Base-by-base conservation (phyloP, 1,140 invertebrate genomes). In the Drosophila watanabei region DNA sequence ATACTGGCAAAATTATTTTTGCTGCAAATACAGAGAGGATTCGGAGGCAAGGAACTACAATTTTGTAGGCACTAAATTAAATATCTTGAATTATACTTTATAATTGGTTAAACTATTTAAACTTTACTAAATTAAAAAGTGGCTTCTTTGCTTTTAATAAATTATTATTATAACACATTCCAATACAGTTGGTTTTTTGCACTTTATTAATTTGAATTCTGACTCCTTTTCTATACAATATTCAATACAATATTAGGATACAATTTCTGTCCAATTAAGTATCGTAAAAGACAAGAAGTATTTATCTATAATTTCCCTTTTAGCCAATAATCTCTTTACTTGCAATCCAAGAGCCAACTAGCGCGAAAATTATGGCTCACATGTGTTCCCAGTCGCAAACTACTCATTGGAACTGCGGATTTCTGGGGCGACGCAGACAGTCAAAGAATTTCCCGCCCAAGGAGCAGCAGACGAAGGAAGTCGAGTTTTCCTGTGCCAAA, bases 351-450 rank as follows among this genome's bases (percentile, higher is more conserved):
- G 58, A 62, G 30, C 43, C 68, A 87, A 79, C 68, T 63, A 64
- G 68, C 80, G 83, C 84, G 77, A 82, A 80, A 87, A 80, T 88
- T 80, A 77, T 83, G 71, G 62, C 52, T 32, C 64, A 87, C 84
- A 87, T 88, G 72, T 83, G 84, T 70, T 72, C 80, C 73, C 84
- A 80, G 82, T 79, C 62, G 62, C 68, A 84, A 62, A 77, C 65
- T 78, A 61, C 57, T 70, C 57, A 78, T 70, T 79, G 76, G 64
- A 69, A 79, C 59, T 64, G 65, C 66, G 54, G 66, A 71, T 60
- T 78, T 68, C 58, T 71, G 63, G 64, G 41, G 28, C 68, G 63
- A 48, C 39, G 51, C 39, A 56, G 73, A 30, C 73, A 63, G 57
- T 45, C 45, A 24, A 72, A 56, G 41, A 45, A 49, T 56, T 37